Percentiles rank a stretch among this genome's conserved stretches.
Conservation (phyloP, 2,888 invertebrate species). For the Psylliodes chrysocephalus region DNA sequence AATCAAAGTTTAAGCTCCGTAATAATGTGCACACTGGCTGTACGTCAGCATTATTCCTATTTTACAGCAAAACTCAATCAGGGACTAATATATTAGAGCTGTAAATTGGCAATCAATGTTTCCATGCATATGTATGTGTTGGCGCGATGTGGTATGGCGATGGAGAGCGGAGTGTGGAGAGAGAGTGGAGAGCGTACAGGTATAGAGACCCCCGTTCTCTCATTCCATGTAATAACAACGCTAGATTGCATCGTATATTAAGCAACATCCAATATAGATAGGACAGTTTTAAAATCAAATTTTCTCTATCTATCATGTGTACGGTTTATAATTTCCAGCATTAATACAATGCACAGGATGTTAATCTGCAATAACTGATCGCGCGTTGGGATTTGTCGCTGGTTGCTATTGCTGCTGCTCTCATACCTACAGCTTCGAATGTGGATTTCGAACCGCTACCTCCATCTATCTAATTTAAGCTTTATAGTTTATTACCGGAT, state of each 20-base stretch:
- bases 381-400: slow-evolving; percentile 60
- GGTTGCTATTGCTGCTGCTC: no score
- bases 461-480: slow-evolving; percentile 58
- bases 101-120: slow-evolving; percentile 68
- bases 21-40: slow-evolving; percentile 64
- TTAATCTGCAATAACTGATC: slow-evolving; percentile 66
- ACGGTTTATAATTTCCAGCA: slow-evolving; percentile 65
- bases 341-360: slow-evolving; percentile 65
- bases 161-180: slow-evolving; percentile 28
- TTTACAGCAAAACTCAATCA: slow-evolving; percentile 67
- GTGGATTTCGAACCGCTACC: slow-evolving; percentile 46
- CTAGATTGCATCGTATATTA: slow-evolving; percentile 66
- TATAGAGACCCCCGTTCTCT: slow-evolving; percentile 44
- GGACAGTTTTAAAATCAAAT: slow-evolving; percentile 66
- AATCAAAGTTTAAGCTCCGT: slow-evolving; percentile 66
- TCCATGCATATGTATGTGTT: slow-evolving; percentile 66
- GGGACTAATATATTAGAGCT: slow-evolving; percentile 67
- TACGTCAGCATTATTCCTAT: slow-evolving; percentile 66
- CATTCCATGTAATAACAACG: slow-evolving; percentile 63
- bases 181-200: slow-evolving; percentile 42
- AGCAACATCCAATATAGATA: slow-evolving; percentile 65
- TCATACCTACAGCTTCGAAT: no score
- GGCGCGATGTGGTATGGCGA: no score
- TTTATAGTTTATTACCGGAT: slow-evolving; percentile 52
- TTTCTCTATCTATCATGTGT: slow-evolving; percentile 65